Conservation (phyloP, 2,888 invertebrate species). For the Microplitis deprimator region DNA sequence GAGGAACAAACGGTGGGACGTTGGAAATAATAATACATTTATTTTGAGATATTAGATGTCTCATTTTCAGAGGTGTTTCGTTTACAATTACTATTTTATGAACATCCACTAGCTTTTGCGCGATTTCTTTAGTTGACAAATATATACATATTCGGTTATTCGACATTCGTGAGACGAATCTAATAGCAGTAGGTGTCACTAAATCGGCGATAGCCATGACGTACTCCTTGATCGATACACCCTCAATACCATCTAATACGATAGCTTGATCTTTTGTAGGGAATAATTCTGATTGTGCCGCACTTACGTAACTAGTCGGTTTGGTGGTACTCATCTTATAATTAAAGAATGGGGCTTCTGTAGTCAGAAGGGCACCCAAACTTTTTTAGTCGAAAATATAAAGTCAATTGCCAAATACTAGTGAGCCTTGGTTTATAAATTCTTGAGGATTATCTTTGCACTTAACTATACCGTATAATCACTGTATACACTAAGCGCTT, state of each 20-base stretch:
- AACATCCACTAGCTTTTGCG: slow-evolving; percentile 27
- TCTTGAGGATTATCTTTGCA: too few relatives aligned
- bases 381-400: too few relatives aligned
- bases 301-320: neutral
- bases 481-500: too few relatives aligned
- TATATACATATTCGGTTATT: slow-evolving; percentile 37
- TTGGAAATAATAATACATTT: slow-evolving; percentile 39
- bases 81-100: slow-evolving; percentile 22
- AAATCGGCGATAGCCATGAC: neutral
- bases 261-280: neutral
- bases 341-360: too few relatives aligned
- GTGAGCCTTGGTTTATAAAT: too few relatives aligned
- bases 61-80: slow-evolving; percentile 19
- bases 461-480: too few relatives aligned
- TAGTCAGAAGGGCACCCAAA: too few relatives aligned
- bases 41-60: slow-evolving; percentile 20
- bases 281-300: neutral
- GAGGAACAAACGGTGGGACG: slow-evolving; percentile 28
- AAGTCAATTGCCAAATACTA: too few relatives aligned
- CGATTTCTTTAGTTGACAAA: slow-evolving; percentile 21
- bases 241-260: neutral
- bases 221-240: neutral
- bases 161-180: slow-evolving; percentile 29
- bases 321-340: too few relatives aligned
- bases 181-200: neutral